Conservation (phyloP, 2,113 vertebrate genomes). For the Datnioides undecimradiatus region DNA sequence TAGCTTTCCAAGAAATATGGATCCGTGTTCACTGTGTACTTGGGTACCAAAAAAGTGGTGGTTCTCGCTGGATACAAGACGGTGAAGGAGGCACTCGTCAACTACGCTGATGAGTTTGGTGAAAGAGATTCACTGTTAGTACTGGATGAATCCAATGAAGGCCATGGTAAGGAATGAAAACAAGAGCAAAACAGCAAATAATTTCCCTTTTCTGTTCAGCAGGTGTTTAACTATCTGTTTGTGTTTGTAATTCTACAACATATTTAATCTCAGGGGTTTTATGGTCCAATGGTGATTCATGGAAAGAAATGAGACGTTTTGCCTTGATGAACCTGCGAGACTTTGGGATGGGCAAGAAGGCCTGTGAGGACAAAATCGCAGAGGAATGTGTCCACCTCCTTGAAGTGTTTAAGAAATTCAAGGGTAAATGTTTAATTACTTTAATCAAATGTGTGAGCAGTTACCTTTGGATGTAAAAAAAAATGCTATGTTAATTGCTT, state of each 20-base stretch:
- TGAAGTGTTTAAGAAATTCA: constrained; percentile 18
- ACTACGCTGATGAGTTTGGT: constrained; percentile 48
- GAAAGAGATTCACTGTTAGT: neutral
- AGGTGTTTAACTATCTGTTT: neutral
- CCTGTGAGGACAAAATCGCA: constrained; percentile 62
- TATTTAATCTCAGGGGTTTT: neutral
- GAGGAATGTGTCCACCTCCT: constrained; percentile 53
- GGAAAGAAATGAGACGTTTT: neutral
- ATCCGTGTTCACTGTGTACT: constrained; percentile 54
- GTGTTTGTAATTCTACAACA: too few species aligned
- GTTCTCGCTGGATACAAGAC: constrained; percentile 64
- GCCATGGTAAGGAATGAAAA: constrained; percentile 19
- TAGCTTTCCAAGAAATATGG: constrained; percentile 65
- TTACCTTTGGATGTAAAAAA: too few species aligned
- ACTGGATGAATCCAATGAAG: accelerated
- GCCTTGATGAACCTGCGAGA: neutral
- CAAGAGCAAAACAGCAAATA: too few species aligned
- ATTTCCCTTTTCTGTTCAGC: neutral
- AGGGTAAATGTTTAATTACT: neutral
- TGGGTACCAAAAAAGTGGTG: constrained; percentile 61
- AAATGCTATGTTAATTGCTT: neutral
- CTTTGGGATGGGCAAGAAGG: constrained; percentile 58
- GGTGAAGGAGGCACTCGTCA: constrained; percentile 64
- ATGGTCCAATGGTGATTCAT: constrained; percentile 48
- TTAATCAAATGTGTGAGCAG: too few species aligned